Evolutionary conservation across 2,797 vertebrate genomes (phyloP), one percentile per base, ranked within the genome.

Genomic region (Malurus splendens): DNA sequence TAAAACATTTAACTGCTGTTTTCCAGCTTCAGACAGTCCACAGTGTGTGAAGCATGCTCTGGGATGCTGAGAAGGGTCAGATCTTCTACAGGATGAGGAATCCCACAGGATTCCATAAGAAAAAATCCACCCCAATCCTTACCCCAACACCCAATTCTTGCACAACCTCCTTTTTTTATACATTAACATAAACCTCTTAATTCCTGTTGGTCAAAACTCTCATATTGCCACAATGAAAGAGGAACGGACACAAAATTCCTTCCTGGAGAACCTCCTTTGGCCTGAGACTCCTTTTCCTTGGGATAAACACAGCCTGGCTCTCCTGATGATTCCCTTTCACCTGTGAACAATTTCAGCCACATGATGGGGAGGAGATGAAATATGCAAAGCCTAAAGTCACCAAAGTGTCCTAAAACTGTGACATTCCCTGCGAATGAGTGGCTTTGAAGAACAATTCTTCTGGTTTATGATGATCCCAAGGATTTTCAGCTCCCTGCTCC

Each of bases 1-100:
- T 14, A 32, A 70, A 44, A 12, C 1, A 2, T n/a, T 18, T 16
- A 18, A 23, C 1, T 54, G 15, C 6, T 1, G 0, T 20, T 50
- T 71, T 32, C 19, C n/a, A 50, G 39, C 2, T 20, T 24, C 33
- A 25, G 16, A 7, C 25, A 36, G 24, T 14, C 17, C 16, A 36
- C 36, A 36, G 36, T 4, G 13, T 25, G 48, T 12, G 52, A n/a
- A 36, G 18, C 1, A 0, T 36, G 13, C 11, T 55, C 27, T 77
- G 65, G 44, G 6, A 44, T 32, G 4, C 16, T 38, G 82, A 50
- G 23, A 56, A 55, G 10, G 51, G 16, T 5, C 28, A 14, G 36
- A 55, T 48, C 30, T 75, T 25, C 32, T 36, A 0, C 27, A 50
- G 82, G 38, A 57, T 19, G 51, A 51, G 28, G 28, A 64, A 65